phyloP scores from a whole-genome alignment of 2,113 vertebrate species.

The Epinephelus cyanopodus region DNA sequence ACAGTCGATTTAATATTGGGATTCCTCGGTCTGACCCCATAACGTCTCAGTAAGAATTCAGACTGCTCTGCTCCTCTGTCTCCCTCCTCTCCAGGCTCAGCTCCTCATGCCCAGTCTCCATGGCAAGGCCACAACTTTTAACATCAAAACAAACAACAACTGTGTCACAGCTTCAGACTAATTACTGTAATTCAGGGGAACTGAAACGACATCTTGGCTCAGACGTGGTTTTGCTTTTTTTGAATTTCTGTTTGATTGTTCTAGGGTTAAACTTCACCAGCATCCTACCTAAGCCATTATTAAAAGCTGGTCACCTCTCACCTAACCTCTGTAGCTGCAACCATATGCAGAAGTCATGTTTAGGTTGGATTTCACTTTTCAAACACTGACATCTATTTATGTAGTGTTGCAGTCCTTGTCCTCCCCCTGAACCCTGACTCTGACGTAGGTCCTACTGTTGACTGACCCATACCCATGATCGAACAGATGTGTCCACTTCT shows the following conservation, averaged over 20 bases:
- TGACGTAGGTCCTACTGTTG: constrained; percentile 37
- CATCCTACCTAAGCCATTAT: neutral
- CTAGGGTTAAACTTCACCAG: constrained; percentile 1
- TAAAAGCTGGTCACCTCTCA: constrained; percentile 9
- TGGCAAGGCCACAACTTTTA: constrained; percentile 41
- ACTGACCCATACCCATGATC: constrained; percentile 32
- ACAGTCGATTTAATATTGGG: constrained; percentile 8
- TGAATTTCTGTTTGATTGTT: constrained; percentile 5
- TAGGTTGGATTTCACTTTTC: constrained; percentile 14
- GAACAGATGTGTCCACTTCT: constrained; percentile 45
- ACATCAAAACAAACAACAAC: constrained; percentile 59
- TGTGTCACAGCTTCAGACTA: constrained; percentile 4
- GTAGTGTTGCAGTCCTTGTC: constrained; percentile 29
- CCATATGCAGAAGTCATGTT: constrained; percentile 25
- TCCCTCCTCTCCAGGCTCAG: neutral
- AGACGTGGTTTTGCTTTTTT: neutral
- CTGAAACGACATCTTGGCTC: neutral
- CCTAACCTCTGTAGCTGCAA: constrained; percentile 29
- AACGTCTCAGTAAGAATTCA: neutral
- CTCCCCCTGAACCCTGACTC: constrained; percentile 46
- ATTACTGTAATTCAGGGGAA: constrained; percentile 33
- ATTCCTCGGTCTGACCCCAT: neutral
- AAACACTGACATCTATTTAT: constrained; percentile 28
- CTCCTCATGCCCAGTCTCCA: constrained; percentile 3
- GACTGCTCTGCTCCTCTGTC: neutral